Conservation (phyloP, 2,888 invertebrate species). For the Deilephila porcellus region DNA sequence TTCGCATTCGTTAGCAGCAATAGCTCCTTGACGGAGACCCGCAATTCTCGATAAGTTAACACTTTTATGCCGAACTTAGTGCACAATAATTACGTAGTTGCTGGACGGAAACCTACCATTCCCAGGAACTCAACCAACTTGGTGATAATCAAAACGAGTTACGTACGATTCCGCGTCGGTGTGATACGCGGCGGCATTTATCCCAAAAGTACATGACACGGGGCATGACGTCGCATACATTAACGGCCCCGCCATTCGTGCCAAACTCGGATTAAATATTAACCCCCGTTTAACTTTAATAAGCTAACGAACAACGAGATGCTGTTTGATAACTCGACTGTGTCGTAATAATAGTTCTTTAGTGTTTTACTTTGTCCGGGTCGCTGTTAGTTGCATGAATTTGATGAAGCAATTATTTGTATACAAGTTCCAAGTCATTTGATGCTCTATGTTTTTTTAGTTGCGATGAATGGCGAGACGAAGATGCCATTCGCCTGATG, state of each 20-base stretch:
- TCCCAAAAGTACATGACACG: constrained; percentile 33
- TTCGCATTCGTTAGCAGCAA: no score
- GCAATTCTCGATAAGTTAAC: no score
- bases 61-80: no score
- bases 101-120: no score
- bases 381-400: neutral
- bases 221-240: constrained; percentile 63
- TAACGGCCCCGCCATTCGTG: constrained; percentile 51
- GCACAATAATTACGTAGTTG: no score
- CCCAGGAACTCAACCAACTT: no score
- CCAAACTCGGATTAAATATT: constrained; percentile 62
- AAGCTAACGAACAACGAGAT: constrained; percentile 49
- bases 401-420: no score
- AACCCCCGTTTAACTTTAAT: constrained; percentile 64
- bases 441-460: no score
- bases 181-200: constrained; percentile 16
- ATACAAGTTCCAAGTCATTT: no score
- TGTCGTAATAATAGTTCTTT: constrained; percentile 36
- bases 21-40: no score
- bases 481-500: no score
- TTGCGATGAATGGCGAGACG: no score
- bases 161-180: constrained; percentile 23
- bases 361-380: constrained; percentile 43
- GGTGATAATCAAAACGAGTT: neutral
- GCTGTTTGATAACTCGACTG: constrained; percentile 52